Conservation (phyloP, 2,888 invertebrate genomes). For the Pachycephus smyrnensis region DNA sequence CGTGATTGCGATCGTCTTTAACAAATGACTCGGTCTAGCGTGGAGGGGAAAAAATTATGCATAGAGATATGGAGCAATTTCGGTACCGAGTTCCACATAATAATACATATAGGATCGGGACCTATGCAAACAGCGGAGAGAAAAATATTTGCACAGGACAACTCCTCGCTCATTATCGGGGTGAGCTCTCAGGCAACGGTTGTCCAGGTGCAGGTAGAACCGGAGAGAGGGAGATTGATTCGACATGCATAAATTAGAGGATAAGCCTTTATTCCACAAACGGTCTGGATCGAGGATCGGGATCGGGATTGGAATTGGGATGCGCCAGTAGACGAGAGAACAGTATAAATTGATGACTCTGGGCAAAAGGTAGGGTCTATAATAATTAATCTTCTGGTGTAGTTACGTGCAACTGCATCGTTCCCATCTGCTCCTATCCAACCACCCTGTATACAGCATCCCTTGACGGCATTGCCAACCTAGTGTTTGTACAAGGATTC, state of each 20-base stretch:
- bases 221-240: slow-evolving; percentile 61
- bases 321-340: slow-evolving; percentile 29
- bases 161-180: slow-evolving; percentile 63
- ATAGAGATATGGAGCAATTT: not conserved
- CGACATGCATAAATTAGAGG: slow-evolving; percentile 67
- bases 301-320: slow-evolving; percentile 57
- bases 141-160: slow-evolving; percentile 67
- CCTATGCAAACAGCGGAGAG: slow-evolving; percentile 63
- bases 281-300: slow-evolving; percentile 45
- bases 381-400: slow-evolving; percentile 65
- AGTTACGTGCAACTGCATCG: slow-evolving; percentile 32
- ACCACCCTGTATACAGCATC: not conserved
- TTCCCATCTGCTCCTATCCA: slow-evolving; percentile 11
- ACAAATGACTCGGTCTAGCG: not conserved
- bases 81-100: not conserved
- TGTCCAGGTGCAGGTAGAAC: slow-evolving; percentile 58
- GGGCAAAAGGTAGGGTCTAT: slow-evolving; percentile 65
- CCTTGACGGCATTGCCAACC: not conserved
- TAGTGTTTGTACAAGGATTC: not conserved
- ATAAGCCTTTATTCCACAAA: slow-evolving; percentile 59
- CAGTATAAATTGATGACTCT: slow-evolving; percentile 65
- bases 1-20: not conserved
- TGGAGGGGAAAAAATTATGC: not conserved
- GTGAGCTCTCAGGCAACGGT: slow-evolving; percentile 49
- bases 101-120: slow-evolving; percentile 17